Percentiles rank a stretch among this genome's conserved stretches.
These are phyloP conservation scores for Phainopepla nitens DNA, from an alignment of 2,113 vertebrate species.

Conservation along the genomic window DNA sequence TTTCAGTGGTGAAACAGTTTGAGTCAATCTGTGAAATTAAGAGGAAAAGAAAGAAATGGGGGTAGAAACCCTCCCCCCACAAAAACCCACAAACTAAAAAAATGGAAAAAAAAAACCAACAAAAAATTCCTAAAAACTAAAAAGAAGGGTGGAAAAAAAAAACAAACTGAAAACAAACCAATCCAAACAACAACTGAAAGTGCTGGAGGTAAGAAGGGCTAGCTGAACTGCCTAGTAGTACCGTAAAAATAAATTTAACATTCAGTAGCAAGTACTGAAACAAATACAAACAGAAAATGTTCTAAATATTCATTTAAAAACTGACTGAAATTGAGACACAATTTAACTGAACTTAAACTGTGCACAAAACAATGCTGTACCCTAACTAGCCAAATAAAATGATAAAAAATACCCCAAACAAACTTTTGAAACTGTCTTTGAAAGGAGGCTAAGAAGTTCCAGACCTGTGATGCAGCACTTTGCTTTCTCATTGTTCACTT, in stretches of 20 bases:
- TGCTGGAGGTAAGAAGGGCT: neutral
- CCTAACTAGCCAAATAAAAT: neutral
- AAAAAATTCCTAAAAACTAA: neutral
- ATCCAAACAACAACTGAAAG: neutral
- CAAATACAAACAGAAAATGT: neutral
- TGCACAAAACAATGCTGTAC: neutral
- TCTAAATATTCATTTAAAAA: neutral
- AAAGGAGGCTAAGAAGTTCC: neutral
- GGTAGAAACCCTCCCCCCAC: accelerated
- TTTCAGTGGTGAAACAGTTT: neutral
- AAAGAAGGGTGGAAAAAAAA: neutral
- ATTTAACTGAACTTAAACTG: neutral
- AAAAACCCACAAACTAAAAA: neutral
- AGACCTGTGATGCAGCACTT: neutral
- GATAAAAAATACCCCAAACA: neutral
- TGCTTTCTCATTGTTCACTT: neutral
- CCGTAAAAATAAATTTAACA: neutral
- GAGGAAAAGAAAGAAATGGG: neutral
- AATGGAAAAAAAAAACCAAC: neutral
- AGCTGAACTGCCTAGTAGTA: neutral
- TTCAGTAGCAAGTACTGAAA: neutral
- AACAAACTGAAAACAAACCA: neutral
- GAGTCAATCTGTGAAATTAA: neutral
- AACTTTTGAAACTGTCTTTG: neutral
- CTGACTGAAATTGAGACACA: neutral